Conservation (phyloP, 1,140 invertebrate species). For the Eciton burchellii region DNA sequence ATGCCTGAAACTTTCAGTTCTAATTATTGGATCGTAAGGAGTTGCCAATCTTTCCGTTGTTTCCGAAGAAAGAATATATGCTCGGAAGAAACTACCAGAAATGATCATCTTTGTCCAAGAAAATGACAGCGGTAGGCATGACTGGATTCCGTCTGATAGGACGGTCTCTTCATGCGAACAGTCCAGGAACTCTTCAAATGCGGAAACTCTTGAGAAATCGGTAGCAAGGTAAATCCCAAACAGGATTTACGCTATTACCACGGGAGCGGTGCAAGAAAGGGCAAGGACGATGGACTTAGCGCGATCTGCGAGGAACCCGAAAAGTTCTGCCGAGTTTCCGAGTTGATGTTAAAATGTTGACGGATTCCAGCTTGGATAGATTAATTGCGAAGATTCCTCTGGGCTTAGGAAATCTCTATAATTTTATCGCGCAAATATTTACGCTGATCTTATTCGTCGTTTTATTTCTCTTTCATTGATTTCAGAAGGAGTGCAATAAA, state of each 20-base stretch:
- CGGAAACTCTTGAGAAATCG: conserved; percentile 61
- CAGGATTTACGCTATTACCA: conserved; percentile 29
- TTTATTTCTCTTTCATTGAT: neutral
- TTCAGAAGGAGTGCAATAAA: neutral
- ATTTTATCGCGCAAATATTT: neutral
- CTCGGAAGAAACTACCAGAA: conserved; percentile 64
- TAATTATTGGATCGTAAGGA: conserved; percentile 19
- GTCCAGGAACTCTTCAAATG: conserved; percentile 52
- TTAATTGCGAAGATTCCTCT: conserved; percentile 31
- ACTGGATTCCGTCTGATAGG: conserved; percentile 29
- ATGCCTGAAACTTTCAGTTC: neutral
- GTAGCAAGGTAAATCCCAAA: conserved; percentile 13
- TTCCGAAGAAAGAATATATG: conserved; percentile 42
- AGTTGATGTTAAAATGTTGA: conserved; percentile 38
- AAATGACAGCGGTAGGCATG: conserved; percentile 73
- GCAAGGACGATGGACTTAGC: conserved; percentile 7
- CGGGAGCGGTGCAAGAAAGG: conserved; percentile 1
- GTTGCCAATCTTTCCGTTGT: conserved; percentile 27
- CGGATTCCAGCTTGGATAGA: neutral
- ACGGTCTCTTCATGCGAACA: conserved; percentile 58
- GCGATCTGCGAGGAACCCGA: neutral
- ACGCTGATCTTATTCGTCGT: neutral
- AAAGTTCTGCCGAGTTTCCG: conserved; percentile 33
- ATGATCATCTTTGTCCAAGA: conserved; percentile 72
- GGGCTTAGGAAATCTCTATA: neutral